Conservation (phyloP, 2,888 invertebrate genomes). For the Drosophila maculinotata region DNA sequence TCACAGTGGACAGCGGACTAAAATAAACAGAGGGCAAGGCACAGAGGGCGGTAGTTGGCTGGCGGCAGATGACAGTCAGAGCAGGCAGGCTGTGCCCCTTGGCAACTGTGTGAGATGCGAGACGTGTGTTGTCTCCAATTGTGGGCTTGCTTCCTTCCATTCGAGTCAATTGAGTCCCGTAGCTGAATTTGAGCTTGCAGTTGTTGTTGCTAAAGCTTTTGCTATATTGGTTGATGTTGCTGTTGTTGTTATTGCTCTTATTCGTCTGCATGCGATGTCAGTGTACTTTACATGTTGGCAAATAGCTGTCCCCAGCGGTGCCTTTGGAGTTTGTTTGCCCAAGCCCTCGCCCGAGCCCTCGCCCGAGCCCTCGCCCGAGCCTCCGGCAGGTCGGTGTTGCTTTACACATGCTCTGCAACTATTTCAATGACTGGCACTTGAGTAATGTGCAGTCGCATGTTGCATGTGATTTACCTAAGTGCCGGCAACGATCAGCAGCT, state of each 20-base stretch:
- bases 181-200: conserved; percentile 46
- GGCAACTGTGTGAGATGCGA: conserved; percentile 41
- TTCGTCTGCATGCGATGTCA: conserved; percentile 46
- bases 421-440: conserved; percentile 38
- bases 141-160: conserved; percentile 20
- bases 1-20: conserved; percentile 58
- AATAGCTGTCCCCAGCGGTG: conserved; percentile 53
- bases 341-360: background rate
- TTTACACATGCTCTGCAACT: conserved; percentile 35
- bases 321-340: conserved; percentile 37
- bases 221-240: conserved; percentile 36
- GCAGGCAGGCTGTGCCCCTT: conserved; percentile 49
- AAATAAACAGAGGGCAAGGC: conserved; percentile 32
- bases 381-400: conserved; percentile 10
- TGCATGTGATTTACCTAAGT: conserved; percentile 54
- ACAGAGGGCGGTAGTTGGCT: background rate
- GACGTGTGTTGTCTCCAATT: conserved; percentile 39
- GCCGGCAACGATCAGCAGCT: conserved; percentile 48
- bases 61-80: too few species aligned
- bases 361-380: background rate
- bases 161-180: conserved; percentile 53
- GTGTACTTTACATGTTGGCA: conserved; percentile 62
- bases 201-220: conserved; percentile 48
- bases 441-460: conserved; percentile 36
- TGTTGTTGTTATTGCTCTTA: conserved; percentile 16